Evolutionary conservation across 1,140 invertebrate species (phyloP).

Genomic region (Gonatopus flavifemur): DNA sequence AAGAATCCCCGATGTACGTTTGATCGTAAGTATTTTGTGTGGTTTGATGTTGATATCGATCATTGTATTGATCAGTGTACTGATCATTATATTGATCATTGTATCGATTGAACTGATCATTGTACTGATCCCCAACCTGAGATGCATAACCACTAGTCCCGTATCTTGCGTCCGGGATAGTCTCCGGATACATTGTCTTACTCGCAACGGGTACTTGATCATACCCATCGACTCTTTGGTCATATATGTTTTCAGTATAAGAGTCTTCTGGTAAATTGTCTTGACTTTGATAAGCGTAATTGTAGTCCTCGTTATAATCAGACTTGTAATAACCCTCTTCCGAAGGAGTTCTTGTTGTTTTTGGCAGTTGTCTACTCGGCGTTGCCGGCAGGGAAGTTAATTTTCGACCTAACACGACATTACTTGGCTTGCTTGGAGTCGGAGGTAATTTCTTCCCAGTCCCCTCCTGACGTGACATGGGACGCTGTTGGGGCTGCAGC

Average conservation of each 20-base stretch:
- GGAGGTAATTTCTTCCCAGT: constrained; percentile 53
- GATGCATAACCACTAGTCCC: constrained; percentile 31
- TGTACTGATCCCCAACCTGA: constrained; percentile 36
- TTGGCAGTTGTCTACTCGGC: constrained; percentile 60
- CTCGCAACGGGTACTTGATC: constrained; percentile 28
- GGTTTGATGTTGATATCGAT: constrained; percentile 28
- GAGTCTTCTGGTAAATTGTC: constrained; percentile 61
- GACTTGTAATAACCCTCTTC: constrained; percentile 57
- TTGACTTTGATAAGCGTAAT: constrained; percentile 69
- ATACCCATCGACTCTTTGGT: constrained; percentile 22
- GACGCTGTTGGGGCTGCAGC: constrained; percentile 42
- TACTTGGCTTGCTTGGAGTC: constrained; percentile 54
- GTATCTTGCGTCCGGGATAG: constrained; percentile 39
- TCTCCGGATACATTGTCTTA: constrained; percentile 16
- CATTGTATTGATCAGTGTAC: constrained; percentile 39
- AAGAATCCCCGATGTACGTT: constrained; percentile 42
- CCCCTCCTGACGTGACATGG: constrained; percentile 42
- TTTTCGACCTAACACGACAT: constrained; percentile 38
- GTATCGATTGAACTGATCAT: constrained; percentile 34
- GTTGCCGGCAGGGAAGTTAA: constrained; percentile 59
- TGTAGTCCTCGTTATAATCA: constrained; percentile 70
- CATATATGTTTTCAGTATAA: constrained; percentile 40
- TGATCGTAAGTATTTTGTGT: constrained; percentile 34
- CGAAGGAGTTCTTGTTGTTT: constrained; percentile 53
- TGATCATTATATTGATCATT: constrained; percentile 38